Conservation (phyloP, 2,888 invertebrate genomes). For the Drosophila rellima region DNA sequence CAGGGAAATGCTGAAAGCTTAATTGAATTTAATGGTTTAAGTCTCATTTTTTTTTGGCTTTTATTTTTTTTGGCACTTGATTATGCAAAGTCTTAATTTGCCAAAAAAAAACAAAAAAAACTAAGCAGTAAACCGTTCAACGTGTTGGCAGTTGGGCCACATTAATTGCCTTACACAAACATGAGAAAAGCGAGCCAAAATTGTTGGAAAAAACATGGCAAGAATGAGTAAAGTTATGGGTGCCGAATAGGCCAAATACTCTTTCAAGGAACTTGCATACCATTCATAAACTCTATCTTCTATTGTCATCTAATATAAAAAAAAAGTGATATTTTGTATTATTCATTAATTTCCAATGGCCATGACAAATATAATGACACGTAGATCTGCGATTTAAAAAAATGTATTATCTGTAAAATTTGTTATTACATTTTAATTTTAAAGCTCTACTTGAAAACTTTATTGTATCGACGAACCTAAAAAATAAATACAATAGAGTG, state of each 20-base stretch:
- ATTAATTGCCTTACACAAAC: constrained; percentile 45
- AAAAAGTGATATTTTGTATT: too few species aligned
- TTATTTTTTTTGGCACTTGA: constrained; percentile 49
- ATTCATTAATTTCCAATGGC: too few species aligned
- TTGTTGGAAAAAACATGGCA: background rate
- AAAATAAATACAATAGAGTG: too few species aligned
- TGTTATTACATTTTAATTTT: too few species aligned
- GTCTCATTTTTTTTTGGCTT: constrained; percentile 17
- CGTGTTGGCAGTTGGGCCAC: constrained; percentile 34
- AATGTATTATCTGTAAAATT: too few species aligned
- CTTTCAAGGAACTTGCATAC: background rate
- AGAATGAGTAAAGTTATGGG: background rate
- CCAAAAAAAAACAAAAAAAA: constrained; percentile 25
- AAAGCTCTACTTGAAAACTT: too few species aligned
- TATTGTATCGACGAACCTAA: too few species aligned
- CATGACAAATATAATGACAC: too few species aligned
- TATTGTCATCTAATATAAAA: background rate
- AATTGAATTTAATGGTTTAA: constrained; percentile 69
- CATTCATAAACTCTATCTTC: background rate
- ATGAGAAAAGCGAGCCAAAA: constrained; percentile 17
- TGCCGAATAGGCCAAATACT: background rate
- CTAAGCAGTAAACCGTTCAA: constrained; percentile 4
- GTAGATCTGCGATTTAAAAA: too few species aligned
- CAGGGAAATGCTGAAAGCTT: constrained; percentile 55
- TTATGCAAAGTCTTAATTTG: constrained; percentile 79